These are phyloP conservation scores for Plutomurus gul DNA, from an alignment of 1,140 invertebrate genomes.

Conservation along the genomic window DNA sequence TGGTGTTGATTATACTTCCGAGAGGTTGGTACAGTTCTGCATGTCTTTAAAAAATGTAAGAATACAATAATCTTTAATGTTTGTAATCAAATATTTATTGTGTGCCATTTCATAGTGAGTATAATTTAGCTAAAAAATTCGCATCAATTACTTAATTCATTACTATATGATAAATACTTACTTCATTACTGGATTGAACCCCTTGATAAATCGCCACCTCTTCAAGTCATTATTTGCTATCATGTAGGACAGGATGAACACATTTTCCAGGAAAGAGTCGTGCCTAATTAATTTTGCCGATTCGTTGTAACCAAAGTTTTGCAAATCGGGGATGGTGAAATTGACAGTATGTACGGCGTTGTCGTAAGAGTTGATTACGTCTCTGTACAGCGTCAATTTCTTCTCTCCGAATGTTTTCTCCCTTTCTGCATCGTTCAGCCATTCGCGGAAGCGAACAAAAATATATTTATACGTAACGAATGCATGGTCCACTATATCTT, in stretches of 20 bases:
- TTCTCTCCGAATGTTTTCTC: background rate
- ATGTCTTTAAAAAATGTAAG: background rate
- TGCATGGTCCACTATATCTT: no score
- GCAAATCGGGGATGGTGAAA: background rate
- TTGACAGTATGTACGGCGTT: background rate
- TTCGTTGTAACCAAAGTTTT: background rate
- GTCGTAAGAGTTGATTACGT: background rate
- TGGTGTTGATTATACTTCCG: no score
- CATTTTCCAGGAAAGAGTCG: background rate
- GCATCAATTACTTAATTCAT: no score
- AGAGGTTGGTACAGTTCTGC: background rate
- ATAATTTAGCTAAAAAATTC: no score
- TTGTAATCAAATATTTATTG: no score
- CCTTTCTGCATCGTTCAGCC: background rate
- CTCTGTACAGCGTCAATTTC: background rate
- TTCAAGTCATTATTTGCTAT: background rate
- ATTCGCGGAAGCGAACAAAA: background rate
- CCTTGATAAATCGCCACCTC: background rate
- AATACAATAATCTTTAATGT: no score
- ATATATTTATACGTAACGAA: no score
- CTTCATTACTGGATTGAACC: background rate
- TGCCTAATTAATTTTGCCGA: background rate
- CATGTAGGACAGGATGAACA: background rate
- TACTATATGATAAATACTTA: no score
- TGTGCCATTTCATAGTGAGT: no score